Conservation (phyloP, 2,888 invertebrate genomes). For the Ernsta delagoae region DNA sequence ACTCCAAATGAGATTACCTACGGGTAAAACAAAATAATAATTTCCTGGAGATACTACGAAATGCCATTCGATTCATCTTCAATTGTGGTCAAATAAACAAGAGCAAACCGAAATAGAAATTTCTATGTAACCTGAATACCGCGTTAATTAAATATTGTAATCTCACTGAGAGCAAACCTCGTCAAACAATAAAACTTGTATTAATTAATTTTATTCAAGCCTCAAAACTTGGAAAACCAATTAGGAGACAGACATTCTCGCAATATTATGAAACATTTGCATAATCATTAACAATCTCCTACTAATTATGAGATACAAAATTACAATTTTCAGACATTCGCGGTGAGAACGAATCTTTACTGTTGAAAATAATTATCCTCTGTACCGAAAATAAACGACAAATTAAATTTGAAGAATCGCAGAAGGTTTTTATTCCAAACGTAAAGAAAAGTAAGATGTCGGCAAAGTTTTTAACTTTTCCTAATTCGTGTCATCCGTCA, state of each 20-base stretch:
- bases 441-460: background rate
- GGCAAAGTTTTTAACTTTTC: background rate
- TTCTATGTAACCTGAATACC: conserved; percentile 23
- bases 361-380: background rate
- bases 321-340: conserved; percentile 5
- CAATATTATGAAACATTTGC: conserved; percentile 29
- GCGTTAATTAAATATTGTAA: conserved; percentile 51
- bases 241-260: conserved; percentile 34
- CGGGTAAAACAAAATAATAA: background rate
- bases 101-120: conserved; percentile 1
- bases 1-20: no score
- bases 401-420: background rate
- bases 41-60: background rate
- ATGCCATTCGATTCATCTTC: background rate
- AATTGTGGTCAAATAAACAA: conserved; percentile 17
- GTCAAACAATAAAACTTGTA: conserved; percentile 38
- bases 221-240: conserved; percentile 33
- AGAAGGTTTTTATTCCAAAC: background rate
- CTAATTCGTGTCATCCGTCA: background rate
- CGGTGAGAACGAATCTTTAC: background rate
- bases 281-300: conserved; percentile 19
- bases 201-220: conserved; percentile 40
- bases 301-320: conserved; percentile 12
- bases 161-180: conserved; percentile 27
- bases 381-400: background rate